Evolutionary conservation across 2,888 invertebrate species (phyloP).

Genomic region (Ischnura elegans): DNA sequence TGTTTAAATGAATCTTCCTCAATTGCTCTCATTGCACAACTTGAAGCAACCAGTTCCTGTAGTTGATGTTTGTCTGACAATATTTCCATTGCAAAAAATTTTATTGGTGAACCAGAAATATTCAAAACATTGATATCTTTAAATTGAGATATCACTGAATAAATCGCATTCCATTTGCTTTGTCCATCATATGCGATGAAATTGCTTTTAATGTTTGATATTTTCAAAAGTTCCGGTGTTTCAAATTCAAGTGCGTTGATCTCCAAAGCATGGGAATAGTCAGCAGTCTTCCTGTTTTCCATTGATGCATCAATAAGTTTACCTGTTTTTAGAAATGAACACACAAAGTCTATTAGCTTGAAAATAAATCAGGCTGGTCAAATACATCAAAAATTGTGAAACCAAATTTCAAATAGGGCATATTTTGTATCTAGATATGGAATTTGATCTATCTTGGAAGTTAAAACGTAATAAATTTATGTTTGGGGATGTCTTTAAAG

Average conservation of each 20-base stretch:
- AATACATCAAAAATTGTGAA: no score
- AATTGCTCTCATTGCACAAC: background rate
- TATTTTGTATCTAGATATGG: no score
- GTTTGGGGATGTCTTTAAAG: no score
- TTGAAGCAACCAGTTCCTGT: background rate
- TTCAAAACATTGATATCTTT: background rate
- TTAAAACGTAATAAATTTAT: no score
- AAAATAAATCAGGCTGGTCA: no score
- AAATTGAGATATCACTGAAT: background rate
- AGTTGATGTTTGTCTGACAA: background rate
- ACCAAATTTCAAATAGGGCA: no score
- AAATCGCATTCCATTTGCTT: background rate
- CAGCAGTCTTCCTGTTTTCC: background rate
- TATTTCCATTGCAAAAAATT: background rate
- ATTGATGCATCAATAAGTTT: background rate
- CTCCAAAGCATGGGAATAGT: background rate
- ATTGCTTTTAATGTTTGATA: background rate
- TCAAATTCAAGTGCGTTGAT: background rate
- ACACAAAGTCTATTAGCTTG: background rate
- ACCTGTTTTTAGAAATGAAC: background rate
- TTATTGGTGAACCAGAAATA: background rate
- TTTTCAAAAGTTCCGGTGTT: background rate
- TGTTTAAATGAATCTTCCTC: background rate
- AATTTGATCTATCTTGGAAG: no score
- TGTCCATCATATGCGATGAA: background rate